Conservation (phyloP, 30 jellyfish, hydroid and myxozoan species). For the Cassiopea andromeda region DNA sequence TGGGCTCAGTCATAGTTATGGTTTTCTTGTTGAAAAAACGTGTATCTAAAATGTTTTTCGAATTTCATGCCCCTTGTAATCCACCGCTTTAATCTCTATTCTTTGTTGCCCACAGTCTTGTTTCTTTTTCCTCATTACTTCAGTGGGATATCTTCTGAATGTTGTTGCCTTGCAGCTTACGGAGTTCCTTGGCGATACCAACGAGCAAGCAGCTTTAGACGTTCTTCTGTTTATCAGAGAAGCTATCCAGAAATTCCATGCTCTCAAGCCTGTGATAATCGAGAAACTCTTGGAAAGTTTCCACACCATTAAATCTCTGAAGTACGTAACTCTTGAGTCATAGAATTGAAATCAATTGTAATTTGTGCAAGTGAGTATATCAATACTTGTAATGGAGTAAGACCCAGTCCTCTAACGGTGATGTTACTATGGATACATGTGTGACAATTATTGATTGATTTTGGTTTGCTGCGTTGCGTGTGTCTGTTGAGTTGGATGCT, state of each 20-base stretch:
- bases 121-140: background rate
- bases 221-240: slow-evolving; percentile 93
- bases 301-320: slow-evolving; percentile 82
- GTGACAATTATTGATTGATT: too few species aligned
- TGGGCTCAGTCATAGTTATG: too few species aligned
- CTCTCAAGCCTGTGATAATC: slow-evolving; percentile 81
- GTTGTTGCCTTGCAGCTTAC: slow-evolving; percentile 62
- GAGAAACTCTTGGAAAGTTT: slow-evolving; percentile 94
- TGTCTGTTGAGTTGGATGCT: too few species aligned
- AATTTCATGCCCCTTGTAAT: too few species aligned
- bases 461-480: too few species aligned
- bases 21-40: too few species aligned
- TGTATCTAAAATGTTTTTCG: too few species aligned
- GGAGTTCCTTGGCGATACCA: slow-evolving; percentile 95
- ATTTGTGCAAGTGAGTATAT: too few species aligned
- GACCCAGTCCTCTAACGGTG: too few species aligned
- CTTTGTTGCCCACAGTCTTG: background rate
- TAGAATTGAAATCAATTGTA: background rate
- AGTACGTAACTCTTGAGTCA: slow-evolving; percentile 36
- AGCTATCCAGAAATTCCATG: slow-evolving; percentile 88
- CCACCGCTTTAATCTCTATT: background rate
- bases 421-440: too few species aligned
- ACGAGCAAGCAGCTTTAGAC: slow-evolving; percentile 98
- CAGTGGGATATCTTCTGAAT: background rate
- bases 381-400: too few species aligned